Conservation (phyloP, 2,113 vertebrate genomes). For the Antechinus stuartii region DNA sequence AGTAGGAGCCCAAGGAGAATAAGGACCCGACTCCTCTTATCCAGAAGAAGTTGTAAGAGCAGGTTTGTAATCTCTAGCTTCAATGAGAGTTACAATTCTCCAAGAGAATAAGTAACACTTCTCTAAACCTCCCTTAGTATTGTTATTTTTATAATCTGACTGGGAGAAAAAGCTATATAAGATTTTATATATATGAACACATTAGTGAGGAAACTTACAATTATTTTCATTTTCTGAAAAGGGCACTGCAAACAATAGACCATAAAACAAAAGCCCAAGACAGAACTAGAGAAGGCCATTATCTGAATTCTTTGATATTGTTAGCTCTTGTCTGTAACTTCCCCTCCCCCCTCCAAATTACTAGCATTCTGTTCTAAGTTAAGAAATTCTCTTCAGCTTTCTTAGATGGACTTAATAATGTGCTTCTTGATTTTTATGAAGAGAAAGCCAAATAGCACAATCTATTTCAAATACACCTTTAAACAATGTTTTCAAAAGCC, state of each 20-base stretch:
- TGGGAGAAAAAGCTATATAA: background rate
- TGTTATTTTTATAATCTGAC: background rate
- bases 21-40: background rate
- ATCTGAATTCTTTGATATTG: background rate
- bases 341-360: background rate
- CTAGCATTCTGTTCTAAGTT: background rate
- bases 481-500: conserved; percentile 25
- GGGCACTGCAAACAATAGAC: background rate
- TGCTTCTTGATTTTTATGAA: background rate
- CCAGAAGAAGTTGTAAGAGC: background rate
- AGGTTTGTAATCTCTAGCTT: too few species aligned
- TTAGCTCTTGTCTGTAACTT: background rate
- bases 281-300: background rate
- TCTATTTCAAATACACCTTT: conserved; percentile 25
- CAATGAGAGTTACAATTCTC: too few species aligned
- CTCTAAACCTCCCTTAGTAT: background rate
- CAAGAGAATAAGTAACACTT: background rate
- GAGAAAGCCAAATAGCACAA: background rate
- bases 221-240: background rate
- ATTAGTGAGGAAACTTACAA: background rate
- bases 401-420: background rate
- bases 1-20: background rate
- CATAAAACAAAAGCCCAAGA: background rate
- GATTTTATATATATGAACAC: background rate
- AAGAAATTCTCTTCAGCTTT: background rate